Conservation (phyloP, 2,797 vertebrate species). For the Scarus forsteni region DNA sequence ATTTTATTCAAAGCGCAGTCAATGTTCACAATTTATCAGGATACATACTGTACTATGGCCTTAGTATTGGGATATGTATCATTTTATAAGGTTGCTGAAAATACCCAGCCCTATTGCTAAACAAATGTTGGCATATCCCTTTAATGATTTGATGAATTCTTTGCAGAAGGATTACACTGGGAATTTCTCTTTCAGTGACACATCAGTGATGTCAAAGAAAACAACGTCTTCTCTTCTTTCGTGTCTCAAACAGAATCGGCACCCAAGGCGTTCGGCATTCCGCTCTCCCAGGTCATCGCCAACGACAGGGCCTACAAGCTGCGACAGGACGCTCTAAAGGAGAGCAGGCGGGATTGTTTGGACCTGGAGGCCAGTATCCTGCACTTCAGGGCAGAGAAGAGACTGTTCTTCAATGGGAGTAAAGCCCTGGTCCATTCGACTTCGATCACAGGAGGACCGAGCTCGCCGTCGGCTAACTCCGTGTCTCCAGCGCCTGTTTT, state of each 20-base stretch:
- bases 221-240: neutral
- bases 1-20: too few relatives aligned
- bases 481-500: constrained; percentile 48
- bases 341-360: constrained; percentile 86
- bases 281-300: constrained; percentile 88
- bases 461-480: constrained; percentile 49
- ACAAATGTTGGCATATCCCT: too few relatives aligned
- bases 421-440: constrained; percentile 49
- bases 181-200: too few relatives aligned
- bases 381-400: constrained; percentile 85
- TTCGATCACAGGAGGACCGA: constrained; percentile 20
- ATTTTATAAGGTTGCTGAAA: too few relatives aligned
- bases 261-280: constrained; percentile 90
- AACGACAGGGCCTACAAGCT: constrained; percentile 86
- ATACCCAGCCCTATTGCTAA: too few relatives aligned
- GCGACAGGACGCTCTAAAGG: constrained; percentile 85
- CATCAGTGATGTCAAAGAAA: neutral
- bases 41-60: too few relatives aligned
- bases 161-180: too few relatives aligned
- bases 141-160: too few relatives aligned
- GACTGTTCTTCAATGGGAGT: constrained; percentile 76
- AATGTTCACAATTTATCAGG: too few relatives aligned
- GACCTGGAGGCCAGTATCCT: constrained; percentile 88
- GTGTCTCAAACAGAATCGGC: constrained; percentile 74
- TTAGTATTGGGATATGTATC: too few relatives aligned